Conservation (phyloP, 2,797 vertebrate species). For the Urocyon cinereoargenteus region DNA sequence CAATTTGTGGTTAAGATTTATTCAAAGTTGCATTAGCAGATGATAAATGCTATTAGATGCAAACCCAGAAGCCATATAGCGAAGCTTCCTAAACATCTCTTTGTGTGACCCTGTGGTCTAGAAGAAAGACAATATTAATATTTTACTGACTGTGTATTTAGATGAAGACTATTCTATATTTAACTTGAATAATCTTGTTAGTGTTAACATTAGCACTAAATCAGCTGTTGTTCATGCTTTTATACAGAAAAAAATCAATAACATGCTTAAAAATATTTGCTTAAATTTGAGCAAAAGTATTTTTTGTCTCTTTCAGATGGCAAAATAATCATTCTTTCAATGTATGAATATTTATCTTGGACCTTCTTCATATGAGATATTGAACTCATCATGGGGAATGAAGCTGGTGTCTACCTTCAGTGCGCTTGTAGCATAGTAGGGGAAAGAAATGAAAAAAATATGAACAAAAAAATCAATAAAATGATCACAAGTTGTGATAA, state of each 20-base stretch:
- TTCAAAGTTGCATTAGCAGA: neutral
- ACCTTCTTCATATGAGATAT: neutral
- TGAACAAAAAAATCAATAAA: neutral
- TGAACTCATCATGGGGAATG: neutral
- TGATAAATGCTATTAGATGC: neutral
- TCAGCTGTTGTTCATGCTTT: neutral
- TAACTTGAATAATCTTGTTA: neutral
- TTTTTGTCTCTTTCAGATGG: neutral
- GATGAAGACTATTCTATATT: neutral
- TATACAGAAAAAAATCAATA: neutral
- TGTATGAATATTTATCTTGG: neutral
- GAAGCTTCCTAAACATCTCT: neutral
- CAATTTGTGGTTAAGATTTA: rapidly evolving
- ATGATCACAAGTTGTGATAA: neutral
- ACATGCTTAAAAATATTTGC: neutral
- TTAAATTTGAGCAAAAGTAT: neutral
- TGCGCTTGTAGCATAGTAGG: neutral
- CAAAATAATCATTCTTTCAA: neutral
- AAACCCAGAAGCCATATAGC: neutral
- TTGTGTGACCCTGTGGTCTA: neutral
- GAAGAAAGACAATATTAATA: neutral
- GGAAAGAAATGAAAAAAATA: neutral
- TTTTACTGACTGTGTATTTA: neutral
- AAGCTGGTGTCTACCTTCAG: neutral
- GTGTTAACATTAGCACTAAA: neutral